Percentiles rank a stretch among this genome's conserved stretches.
Conservation (phyloP, 2,797 vertebrate genomes). For the Enteromius paludinosus region DNA sequence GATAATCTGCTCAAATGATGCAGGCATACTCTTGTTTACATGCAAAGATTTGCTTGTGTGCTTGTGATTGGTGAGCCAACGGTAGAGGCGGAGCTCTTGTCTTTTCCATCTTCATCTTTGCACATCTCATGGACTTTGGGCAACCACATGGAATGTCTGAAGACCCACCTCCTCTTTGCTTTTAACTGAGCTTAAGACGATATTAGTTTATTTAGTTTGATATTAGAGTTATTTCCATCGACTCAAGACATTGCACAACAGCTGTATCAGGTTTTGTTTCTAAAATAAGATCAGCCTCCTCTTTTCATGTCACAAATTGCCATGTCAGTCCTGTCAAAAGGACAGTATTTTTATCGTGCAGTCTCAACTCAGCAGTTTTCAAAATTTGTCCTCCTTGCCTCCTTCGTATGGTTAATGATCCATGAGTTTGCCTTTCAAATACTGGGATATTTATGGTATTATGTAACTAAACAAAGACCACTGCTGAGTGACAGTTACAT, state of each 20-base stretch:
- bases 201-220: no score
- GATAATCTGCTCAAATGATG: not conserved
- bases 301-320: conserved; percentile 33
- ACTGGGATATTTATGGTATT: not conserved
- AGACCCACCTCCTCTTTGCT: conserved; percentile 29
- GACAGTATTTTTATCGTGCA: conserved; percentile 25
- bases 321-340: conserved; percentile 24
- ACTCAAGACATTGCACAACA: conserved; percentile 47
- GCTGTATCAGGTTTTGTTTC: conserved; percentile 49
- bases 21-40: not conserved
- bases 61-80: not conserved
- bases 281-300: conserved; percentile 48
- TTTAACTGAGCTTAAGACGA: conserved; percentile 1
- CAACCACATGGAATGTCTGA: conserved; percentile 30
- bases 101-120: conserved; percentile 20
- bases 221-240: conserved; percentile 16
- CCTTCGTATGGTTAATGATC: not conserved
- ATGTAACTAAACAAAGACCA: conserved; percentile 6
- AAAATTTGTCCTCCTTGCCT: not conserved
- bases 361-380: not conserved
- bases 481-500: conserved; percentile 6
- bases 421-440: not conserved
- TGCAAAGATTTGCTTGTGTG: conserved; percentile 7
- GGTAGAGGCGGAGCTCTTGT: not conserved
- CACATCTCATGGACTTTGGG: not conserved